These are phyloP conservation scores for Trochalopteron elliotii DNA, from an alignment of 2,113 vertebrate genomes.

Conservation along the genomic window DNA sequence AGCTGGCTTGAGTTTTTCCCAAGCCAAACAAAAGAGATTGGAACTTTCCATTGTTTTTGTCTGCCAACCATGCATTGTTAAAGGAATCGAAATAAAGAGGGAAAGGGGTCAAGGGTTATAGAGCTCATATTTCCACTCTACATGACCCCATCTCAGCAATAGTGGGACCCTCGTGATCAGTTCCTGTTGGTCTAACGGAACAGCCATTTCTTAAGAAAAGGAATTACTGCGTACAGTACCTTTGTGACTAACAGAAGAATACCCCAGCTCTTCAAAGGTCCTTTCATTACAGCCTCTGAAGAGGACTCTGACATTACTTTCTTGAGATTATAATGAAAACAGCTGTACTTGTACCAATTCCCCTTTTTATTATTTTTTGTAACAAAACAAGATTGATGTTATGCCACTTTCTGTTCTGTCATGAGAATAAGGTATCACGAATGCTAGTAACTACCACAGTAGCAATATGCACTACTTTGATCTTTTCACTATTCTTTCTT, in stretches of 20 bases:
- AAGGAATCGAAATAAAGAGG: slow-evolving; percentile 77
- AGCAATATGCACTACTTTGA: slow-evolving; percentile 40
- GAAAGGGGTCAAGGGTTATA: slow-evolving; percentile 68
- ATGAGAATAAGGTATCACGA: slow-evolving; percentile 52
- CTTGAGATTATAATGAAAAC: slow-evolving; percentile 61
- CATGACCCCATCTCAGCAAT: slow-evolving; percentile 70
- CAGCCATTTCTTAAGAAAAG: slow-evolving; percentile 64
- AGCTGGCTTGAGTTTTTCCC: slow-evolving; percentile 71
- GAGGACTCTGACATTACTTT: slow-evolving; percentile 67
- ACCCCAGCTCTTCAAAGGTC: slow-evolving; percentile 68
- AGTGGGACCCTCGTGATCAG: slow-evolving; percentile 66
- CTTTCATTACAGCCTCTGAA: slow-evolving; percentile 48
- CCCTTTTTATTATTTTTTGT: slow-evolving; percentile 58
- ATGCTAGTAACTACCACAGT: slow-evolving; percentile 24
- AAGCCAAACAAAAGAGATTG: slow-evolving; percentile 76
- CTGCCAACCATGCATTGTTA: slow-evolving; percentile 73
- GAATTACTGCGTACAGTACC: slow-evolving; percentile 58
- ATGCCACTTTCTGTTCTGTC: slow-evolving; percentile 64
- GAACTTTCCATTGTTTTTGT: slow-evolving; percentile 71
- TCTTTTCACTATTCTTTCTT: slow-evolving; percentile 42
- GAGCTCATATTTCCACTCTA: slow-evolving; percentile 78
- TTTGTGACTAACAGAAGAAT: slow-evolving; percentile 71
- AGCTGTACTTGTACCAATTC: slow-evolving; percentile 50
- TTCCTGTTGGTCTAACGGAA: slow-evolving; percentile 73
- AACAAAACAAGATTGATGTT: slow-evolving; percentile 68